phyloP scores from a whole-genome alignment of 2,113 vertebrate genomes.

The Crotophaga sulcirostris region DNA sequence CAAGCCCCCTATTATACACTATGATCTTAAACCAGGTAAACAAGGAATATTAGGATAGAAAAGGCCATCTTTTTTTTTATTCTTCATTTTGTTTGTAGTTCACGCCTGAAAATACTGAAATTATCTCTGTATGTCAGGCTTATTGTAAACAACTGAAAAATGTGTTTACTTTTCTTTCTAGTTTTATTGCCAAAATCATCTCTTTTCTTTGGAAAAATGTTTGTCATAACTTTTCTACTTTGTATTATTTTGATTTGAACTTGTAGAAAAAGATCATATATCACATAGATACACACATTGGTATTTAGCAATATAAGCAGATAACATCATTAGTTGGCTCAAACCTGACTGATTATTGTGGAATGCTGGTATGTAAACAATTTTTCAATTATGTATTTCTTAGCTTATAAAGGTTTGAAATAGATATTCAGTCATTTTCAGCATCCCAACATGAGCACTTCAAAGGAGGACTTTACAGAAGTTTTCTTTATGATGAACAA shows the following conservation, averaged over 20 bases:
- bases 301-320: neutral
- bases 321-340: neutral
- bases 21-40: conserved; percentile 98
- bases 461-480: neutral
- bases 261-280: neutral
- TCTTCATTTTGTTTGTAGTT: neutral
- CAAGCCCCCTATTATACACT: conserved; percentile 99
- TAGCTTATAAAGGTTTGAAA: neutral
- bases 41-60: neutral
- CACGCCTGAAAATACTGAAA: neutral
- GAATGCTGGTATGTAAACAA: neutral
- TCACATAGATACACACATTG: neutral
- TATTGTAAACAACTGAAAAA: neutral
- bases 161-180: neutral
- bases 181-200: neutral
- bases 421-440: neutral
- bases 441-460: neutral
- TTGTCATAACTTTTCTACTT: neutral
- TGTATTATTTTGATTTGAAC: neutral
- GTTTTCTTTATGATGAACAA: neutral
- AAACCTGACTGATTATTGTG: neutral
- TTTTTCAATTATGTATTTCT: neutral
- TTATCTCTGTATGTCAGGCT: neutral
- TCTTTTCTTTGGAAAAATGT: neutral
- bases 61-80: neutral